A percentile compares a stretch with the other conserved stretches of the same genome.
Conservation (phyloP, 37 sponge, comb jelly and placozoan genomes). For the Ianthella basta region DNA sequence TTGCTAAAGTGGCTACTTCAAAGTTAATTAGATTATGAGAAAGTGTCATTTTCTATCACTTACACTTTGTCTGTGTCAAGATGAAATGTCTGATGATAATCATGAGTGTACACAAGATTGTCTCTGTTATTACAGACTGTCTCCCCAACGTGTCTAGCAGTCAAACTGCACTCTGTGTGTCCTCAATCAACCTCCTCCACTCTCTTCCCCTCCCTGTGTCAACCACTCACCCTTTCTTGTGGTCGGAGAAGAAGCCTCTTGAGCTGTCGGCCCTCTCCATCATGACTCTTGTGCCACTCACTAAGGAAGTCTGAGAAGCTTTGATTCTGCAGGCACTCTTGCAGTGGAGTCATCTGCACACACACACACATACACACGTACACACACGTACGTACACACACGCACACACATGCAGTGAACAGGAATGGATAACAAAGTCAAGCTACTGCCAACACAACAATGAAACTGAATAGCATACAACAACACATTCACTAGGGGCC, state of each 20-base stretch:
- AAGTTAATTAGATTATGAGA: too few species aligned
- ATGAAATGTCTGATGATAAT: too few species aligned
- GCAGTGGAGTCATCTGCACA: slow-evolving; percentile 36
- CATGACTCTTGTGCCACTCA: slow-evolving; percentile 60
- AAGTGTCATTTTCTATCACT: too few species aligned
- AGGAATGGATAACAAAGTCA: background rate
- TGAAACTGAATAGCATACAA: background rate
- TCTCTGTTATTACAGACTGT: too few species aligned
- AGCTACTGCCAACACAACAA: background rate
- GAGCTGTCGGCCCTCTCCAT: slow-evolving; percentile 54
- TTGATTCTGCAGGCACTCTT: slow-evolving; percentile 44
- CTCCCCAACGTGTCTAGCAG: too few species aligned
- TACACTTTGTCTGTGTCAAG: too few species aligned
- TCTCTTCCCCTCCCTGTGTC: too few species aligned
- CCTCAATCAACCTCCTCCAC: too few species aligned
- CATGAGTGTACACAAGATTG: too few species aligned
- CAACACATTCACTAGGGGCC: background rate
- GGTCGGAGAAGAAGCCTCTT: slow-evolving; percentile 48
- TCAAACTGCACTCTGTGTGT: too few species aligned
- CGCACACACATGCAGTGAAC: background rate
- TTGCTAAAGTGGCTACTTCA: too few species aligned
- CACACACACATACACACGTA: too few species aligned
- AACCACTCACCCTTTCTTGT: slow-evolving; percentile 40
- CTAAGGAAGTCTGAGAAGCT: slow-evolving; percentile 49
- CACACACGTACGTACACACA: background rate